phyloP scores from a whole-genome alignment of 2,797 vertebrate species.

The Mus spretus region DNA sequence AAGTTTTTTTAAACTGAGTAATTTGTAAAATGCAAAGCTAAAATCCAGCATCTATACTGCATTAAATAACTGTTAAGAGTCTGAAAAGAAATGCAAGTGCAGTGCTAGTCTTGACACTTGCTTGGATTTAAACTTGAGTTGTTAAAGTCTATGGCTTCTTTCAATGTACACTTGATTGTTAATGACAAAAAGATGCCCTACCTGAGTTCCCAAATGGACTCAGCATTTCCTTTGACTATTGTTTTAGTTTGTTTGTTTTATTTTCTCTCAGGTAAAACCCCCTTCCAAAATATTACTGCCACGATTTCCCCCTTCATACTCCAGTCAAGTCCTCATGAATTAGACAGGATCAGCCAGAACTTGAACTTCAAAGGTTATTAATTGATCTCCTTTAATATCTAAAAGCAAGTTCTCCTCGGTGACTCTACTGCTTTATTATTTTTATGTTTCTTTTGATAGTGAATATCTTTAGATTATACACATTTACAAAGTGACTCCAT shows the following conservation, averaged over 20 bases:
- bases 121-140: background rate
- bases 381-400: background rate
- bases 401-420: background rate
- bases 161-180: background rate
- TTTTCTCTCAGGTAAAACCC: background rate
- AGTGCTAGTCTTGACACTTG: too few species aligned
- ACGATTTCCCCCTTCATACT: background rate
- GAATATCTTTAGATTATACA: background rate
- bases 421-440: background rate
- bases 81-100: background rate
- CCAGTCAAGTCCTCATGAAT: background rate
- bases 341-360: background rate
- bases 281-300: background rate
- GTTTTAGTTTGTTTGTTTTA: background rate
- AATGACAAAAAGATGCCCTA: background rate
- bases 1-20: background rate
- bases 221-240: background rate
- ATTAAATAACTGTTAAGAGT: background rate
- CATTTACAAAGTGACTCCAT: rapidly evolving
- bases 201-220: background rate
- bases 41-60: background rate
- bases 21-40: background rate
- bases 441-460: background rate
- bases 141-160: background rate
- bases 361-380: background rate